phyloP scores from a whole-genome alignment of 2,797 vertebrate species.

The Lophius americanus region DNA sequence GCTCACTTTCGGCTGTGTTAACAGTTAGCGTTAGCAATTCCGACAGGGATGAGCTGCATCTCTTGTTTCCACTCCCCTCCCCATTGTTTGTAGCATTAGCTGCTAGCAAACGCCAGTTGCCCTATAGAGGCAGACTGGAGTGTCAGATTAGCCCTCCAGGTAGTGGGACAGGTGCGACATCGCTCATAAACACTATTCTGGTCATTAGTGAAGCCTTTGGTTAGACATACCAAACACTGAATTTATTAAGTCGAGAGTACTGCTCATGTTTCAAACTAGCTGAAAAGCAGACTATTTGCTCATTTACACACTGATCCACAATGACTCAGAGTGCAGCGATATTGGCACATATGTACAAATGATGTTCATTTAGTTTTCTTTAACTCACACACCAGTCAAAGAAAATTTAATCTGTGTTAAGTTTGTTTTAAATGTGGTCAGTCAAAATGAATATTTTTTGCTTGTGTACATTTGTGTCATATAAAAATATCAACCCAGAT shows the following conservation, averaged over 20 bases:
- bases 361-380: not conserved
- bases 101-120: conserved; percentile 58
- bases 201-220: not conserved
- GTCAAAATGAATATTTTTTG: too few species aligned
- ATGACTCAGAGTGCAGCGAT: not conserved
- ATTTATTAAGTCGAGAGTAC: not conserved
- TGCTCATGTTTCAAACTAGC: not conserved
- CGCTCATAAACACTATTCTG: not conserved
- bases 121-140: conserved; percentile 1
- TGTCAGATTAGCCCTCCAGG: conserved; percentile 25
- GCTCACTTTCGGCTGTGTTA: conserved; percentile 62
- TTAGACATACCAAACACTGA: not conserved
- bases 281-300: not conserved
- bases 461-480: too few species aligned
- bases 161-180: conserved; percentile 37
- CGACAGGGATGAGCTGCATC: conserved; percentile 68
- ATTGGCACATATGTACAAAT: not conserved
- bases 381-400: not conserved
- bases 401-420: not conserved
- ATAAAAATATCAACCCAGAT: too few species aligned
- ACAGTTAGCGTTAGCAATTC: conserved; percentile 63
- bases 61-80: conserved; percentile 65
- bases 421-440: not conserved
- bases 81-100: conserved; percentile 78
- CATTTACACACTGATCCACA: not conserved